Conservation (phyloP, 2,888 invertebrate species). For the Brassicogethes aeneus region DNA sequence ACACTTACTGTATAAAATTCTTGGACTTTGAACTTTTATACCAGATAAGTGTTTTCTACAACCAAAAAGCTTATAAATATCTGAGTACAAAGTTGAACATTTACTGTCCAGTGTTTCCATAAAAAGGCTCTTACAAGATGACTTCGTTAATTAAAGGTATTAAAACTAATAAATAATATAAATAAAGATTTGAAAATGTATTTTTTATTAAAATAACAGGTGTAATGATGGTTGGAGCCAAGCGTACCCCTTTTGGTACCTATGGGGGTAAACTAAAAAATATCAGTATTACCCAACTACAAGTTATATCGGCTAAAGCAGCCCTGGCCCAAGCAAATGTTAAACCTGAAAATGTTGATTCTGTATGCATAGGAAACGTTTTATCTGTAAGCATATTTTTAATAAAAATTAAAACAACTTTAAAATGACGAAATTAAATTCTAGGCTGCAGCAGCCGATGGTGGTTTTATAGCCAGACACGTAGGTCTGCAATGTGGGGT, state of each 20-base stretch:
- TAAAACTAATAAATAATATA: conserved; percentile 3
- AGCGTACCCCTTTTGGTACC: conserved; percentile 94
- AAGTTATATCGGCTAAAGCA: conserved; percentile 70
- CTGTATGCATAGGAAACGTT: conserved; percentile 85
- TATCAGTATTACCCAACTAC: conserved; percentile 66
- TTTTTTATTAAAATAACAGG: conserved; percentile 44
- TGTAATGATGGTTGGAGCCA: conserved; percentile 88
- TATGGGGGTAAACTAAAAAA: conserved; percentile 80
- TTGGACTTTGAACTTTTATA: too few species aligned
- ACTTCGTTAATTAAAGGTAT: conserved; percentile 22
- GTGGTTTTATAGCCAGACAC: conserved; percentile 79
- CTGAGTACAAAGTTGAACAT: too few species aligned
- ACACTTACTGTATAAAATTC: too few species aligned
- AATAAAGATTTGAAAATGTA: background rate
- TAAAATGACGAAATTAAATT: conserved; percentile 17
- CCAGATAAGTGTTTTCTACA: too few species aligned
- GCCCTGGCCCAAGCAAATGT: conserved; percentile 72
- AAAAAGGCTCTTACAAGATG: conserved; percentile 10
- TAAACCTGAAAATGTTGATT: conserved; percentile 78
- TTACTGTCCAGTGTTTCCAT: too few species aligned
- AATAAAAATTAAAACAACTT: conserved; percentile 1
- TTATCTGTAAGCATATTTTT: conserved; percentile 36
- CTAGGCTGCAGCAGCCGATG: conserved; percentile 71
- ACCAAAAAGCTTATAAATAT: too few species aligned
- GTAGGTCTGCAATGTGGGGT: conserved; percentile 78